Evolutionary conservation across 2,113 vertebrate species (phyloP).

Genomic region (Alectura lathami): DNA sequence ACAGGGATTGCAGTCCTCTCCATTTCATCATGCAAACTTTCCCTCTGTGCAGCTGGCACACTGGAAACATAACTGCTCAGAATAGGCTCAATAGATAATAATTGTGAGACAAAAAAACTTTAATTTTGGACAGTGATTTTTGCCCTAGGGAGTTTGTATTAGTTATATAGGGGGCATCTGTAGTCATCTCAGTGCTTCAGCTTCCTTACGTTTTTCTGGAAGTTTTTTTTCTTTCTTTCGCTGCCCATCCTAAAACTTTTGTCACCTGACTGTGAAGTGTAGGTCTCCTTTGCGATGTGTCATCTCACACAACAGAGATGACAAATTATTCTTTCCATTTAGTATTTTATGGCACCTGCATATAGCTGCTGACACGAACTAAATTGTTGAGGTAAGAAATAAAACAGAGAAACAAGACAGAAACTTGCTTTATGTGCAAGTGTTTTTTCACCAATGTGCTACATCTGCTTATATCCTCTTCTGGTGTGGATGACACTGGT

Average conservation of each 20-base stretch:
- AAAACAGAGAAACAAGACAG: neutral
- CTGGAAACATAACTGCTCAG: neutral
- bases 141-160: neutral
- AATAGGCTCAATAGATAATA: neutral
- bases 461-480: neutral
- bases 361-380: neutral
- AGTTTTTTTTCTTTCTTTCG: neutral
- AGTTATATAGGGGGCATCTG: neutral
- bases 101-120: neutral
- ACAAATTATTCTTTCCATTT: neutral
- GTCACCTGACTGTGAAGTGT: neutral
- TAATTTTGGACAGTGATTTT: neutral
- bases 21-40: constrained; percentile 17
- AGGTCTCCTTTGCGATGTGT: neutral
- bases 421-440: neutral
- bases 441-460: neutral
- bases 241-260: neutral
- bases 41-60: constrained; percentile 19
- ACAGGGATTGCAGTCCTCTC: constrained; percentile 44
- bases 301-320: too few relatives aligned
- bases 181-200: neutral
- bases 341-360: neutral
- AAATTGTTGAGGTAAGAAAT: neutral
- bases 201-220: neutral
- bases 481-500: neutral